These are phyloP conservation scores for Biston stratarius DNA, from an alignment of 2,888 invertebrate species.

Conservation along the genomic window DNA sequence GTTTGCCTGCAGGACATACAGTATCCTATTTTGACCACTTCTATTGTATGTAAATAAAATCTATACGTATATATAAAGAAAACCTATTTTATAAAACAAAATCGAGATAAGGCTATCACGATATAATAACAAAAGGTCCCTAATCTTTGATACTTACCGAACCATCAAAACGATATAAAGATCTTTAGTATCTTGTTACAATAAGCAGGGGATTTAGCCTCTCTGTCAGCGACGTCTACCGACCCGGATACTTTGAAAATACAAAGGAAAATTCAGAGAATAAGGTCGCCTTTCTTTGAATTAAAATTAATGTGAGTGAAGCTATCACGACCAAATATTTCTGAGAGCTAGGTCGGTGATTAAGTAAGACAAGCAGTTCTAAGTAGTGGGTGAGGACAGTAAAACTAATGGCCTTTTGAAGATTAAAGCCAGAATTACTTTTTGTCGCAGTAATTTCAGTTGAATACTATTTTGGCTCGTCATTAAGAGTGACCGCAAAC, in stretches of 20 bases:
- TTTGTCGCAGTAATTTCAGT: constrained; percentile 17
- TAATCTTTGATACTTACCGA: constrained; percentile 57
- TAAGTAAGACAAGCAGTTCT: constrained; percentile 20
- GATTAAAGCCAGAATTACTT: constrained; percentile 20
- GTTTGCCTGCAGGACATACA: too few species aligned
- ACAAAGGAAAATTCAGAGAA: constrained; percentile 36
- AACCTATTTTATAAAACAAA: constrained; percentile 4
- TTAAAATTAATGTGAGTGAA: constrained; percentile 28
- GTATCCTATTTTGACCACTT: too few species aligned
- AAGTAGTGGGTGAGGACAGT: constrained; percentile 13
- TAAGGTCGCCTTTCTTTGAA: constrained; percentile 23
- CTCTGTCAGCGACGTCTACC: constrained; percentile 54
- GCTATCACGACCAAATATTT: constrained; percentile 26
- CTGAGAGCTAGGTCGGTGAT: constrained; percentile 19
- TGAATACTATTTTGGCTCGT: constrained; percentile 14
- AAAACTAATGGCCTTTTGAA: constrained; percentile 19
- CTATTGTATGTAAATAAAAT: too few species aligned
- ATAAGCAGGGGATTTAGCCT: constrained; percentile 55
- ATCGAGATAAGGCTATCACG: constrained; percentile 29
- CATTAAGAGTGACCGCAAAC: constrained; percentile 21
- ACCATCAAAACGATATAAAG: constrained; percentile 54
- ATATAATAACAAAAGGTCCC: constrained; percentile 42
- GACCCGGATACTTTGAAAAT: constrained; percentile 39
- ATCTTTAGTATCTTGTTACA: constrained; percentile 60
- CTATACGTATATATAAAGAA: background rate